A percentile compares a stretch with the other conserved stretches of the same genome.
These are phyloP conservation scores for Orchesella cincta DNA, from an alignment of 1,140 invertebrate species.

Conservation along the genomic window DNA sequence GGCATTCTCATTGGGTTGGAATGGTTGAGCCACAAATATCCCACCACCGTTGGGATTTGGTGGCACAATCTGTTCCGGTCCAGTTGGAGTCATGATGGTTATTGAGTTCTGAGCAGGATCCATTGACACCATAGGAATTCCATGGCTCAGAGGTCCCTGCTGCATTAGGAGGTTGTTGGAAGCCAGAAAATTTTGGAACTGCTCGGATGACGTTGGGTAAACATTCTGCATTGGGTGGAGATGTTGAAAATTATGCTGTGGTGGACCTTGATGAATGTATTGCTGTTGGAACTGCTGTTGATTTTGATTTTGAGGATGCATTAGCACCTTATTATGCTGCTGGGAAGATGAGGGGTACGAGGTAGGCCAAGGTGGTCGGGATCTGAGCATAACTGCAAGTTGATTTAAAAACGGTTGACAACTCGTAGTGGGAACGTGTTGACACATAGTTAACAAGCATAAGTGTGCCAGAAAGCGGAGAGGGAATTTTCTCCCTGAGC, in stretches of 20 bases:
- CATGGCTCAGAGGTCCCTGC: background rate
- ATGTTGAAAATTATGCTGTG: no score
- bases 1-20: background rate
- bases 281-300: background rate
- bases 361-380: conserved; percentile 47
- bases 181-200: background rate
- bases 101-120: background rate
- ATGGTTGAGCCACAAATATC: conserved; percentile 12
- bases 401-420: conserved; percentile 46
- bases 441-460: conserved; percentile 6
- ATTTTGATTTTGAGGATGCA: background rate
- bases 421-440: background rate
- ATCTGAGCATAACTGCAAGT: conserved; percentile 46
- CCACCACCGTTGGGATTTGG: background rate
- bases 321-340: background rate
- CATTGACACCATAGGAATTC: conserved; percentile 1
- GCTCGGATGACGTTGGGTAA: background rate
- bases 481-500: background rate
- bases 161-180: background rate
- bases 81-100: conserved; percentile 5
- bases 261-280: background rate
- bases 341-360: conserved; percentile 35
- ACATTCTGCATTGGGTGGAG: background rate
- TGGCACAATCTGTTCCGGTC: background rate
- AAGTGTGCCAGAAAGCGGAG: background rate